Evolutionary conservation across 2,888 invertebrate genomes (phyloP).

Genomic region (Drosophila prolongata): DNA sequence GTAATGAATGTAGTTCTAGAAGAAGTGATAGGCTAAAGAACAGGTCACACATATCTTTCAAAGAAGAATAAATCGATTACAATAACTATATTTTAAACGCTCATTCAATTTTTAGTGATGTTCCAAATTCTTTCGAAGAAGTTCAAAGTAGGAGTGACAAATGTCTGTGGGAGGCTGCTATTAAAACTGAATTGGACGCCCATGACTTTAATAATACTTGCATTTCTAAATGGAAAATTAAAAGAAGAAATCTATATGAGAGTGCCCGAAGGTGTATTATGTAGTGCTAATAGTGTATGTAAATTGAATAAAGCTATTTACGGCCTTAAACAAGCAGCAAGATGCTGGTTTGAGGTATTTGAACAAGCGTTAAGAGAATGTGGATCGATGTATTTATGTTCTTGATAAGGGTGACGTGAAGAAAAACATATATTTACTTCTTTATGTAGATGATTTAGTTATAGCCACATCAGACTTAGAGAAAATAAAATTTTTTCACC

Average conservation of each 20-base stretch:
- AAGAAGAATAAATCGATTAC: too few species aligned
- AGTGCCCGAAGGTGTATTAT: conserved; percentile 1
- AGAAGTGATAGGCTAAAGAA: too few species aligned
- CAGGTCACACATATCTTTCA: too few species aligned
- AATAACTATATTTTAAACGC: too few species aligned
- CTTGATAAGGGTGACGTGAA: conserved; percentile 4
- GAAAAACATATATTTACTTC: neutral
- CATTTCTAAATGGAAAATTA: too few species aligned
- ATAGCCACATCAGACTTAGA: conserved; percentile 2
- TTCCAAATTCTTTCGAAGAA: too few species aligned
- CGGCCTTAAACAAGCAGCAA: conserved; percentile 6
- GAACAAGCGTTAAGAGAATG: conserved; percentile 2
- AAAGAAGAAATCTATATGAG: conserved; percentile 9
- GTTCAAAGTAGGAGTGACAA: too few species aligned
- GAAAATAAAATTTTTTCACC: too few species aligned
- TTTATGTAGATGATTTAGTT: conserved; percentile 9
- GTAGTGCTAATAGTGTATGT: conserved; percentile 4
- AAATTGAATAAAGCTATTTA: conserved; percentile 14
- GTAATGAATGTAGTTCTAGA: too few species aligned
- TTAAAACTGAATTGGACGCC: neutral
- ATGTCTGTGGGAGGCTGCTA: too few species aligned
- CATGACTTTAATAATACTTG: too few species aligned
- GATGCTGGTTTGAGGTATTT: conserved; percentile 8
- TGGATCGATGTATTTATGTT: conserved; percentile 10
- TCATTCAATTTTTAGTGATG: too few species aligned